Percentiles rank a stretch among this genome's conserved stretches.
Conservation (phyloP, 2,888 invertebrate species). For the Dryadula phaetusa region DNA sequence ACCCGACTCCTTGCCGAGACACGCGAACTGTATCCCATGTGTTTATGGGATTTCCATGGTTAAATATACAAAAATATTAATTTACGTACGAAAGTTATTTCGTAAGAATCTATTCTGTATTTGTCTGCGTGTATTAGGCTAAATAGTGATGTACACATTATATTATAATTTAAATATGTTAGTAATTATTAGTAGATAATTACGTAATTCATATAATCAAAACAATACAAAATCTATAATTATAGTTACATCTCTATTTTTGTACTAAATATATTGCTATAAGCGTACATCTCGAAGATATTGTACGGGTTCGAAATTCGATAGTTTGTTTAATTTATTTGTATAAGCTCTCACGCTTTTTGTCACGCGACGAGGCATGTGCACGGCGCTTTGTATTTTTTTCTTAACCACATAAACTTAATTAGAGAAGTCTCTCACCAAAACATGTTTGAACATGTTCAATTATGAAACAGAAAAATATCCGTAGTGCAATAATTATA, state of each 20-base stretch:
- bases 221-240: no score
- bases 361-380: constrained; percentile 38
- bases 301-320: constrained; percentile 15
- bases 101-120: background rate
- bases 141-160: no score
- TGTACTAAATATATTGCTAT: no score
- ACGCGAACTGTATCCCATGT: constrained; percentile 30
- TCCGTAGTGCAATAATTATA: background rate
- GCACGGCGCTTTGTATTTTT: constrained; percentile 49
- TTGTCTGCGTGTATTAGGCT: background rate
- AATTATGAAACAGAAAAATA: background rate
- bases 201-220: no score
- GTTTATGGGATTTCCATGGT: constrained; percentile 17
- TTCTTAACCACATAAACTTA: constrained; percentile 32
- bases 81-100: background rate
- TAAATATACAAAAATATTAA: background rate
- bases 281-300: background rate
- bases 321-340: constrained; percentile 24
- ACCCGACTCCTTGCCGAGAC: constrained; percentile 37
- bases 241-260: no score
- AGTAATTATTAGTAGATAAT: no score
- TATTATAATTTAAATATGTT: no score
- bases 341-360: constrained; percentile 29
- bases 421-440: constrained; percentile 32
- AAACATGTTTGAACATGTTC: constrained; percentile 44